A percentile compares a stretch with the other conserved stretches of the same genome.
These are phyloP conservation scores for Microctonus hyperodae DNA, from an alignment of 2,888 invertebrate genomes.

Conservation along the genomic window DNA sequence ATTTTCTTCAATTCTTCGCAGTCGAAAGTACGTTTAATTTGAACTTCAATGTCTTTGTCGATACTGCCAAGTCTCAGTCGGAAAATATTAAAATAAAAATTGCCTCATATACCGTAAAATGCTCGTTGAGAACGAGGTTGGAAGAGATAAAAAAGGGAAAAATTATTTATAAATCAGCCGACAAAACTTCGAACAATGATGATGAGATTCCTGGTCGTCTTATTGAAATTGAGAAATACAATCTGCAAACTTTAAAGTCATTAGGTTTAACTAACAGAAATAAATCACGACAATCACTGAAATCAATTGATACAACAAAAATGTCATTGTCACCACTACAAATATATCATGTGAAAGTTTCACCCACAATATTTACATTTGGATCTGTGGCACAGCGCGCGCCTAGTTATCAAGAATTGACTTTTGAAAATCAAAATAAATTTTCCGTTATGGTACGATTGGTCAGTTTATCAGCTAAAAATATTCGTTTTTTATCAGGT, in stretches of 20 bases:
- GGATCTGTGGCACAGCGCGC: constrained; percentile 45
- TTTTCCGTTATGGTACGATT: constrained; percentile 55
- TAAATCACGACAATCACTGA: background rate
- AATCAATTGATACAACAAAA: constrained; percentile 35
- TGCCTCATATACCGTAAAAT: too few species aligned
- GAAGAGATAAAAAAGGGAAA: too few species aligned
- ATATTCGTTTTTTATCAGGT: constrained; percentile 42
- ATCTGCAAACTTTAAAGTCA: background rate
- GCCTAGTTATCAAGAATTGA: constrained; percentile 44
- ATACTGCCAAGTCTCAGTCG: too few species aligned
- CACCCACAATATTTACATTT: constrained; percentile 55
- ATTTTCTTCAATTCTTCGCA: too few species aligned
- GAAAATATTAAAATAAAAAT: too few species aligned
- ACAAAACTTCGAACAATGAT: constrained; percentile 2
- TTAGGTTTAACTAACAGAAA: background rate
- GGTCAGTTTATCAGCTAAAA: constrained; percentile 33
- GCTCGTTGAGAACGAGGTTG: too few species aligned
- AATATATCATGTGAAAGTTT: constrained; percentile 60
- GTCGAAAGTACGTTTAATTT: too few species aligned
- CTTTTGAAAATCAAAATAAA: constrained; percentile 58
- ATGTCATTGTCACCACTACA: constrained; percentile 61
- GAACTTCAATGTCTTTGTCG: too few species aligned
- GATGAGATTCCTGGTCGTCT: background rate
- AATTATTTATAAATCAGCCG: background rate
- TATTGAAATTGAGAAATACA: background rate